Evolutionary conservation across 2,797 vertebrate genomes (phyloP), one percentile per base, ranked within the genome.

Genomic region (Vespertilio murinus): DNA sequence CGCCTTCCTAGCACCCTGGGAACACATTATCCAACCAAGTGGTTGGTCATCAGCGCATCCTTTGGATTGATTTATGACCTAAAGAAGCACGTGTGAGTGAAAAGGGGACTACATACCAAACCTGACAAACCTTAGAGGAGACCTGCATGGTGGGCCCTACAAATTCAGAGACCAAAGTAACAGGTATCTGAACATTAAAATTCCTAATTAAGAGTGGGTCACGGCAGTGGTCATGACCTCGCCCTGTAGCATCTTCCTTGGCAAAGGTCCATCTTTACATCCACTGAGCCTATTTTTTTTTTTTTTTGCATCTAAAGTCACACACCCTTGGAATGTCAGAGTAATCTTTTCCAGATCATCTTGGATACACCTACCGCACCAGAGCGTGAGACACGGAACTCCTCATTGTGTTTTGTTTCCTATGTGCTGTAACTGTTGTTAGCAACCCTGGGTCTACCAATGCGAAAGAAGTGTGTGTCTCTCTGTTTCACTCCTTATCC

Each of bases 331-430:
- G 22, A 77, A 35, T 16, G 74, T 35, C 47, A 35, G 47, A 22
- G 47, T 25, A 3, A 35, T 9, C 74, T 28, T 35, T 7, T 25
- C 47, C n/a, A 5, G 47, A 18, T 30, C 74, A 6, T 22, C 47
- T 23, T n/a, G 20, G 47, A 6, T 47, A 23, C 12, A 22, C 11
- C n/a, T 22, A 8, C 47, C 20, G 6, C 74, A 8, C 45, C 20
- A 7, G n/a, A 35, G 47, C n/a, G 2, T 0, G 17, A 20, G 6
- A 61, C 12, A 30, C 12, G 5, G 6, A 59, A 30, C 12, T 13
- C 56, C 59, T 61, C 25, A 6, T 13, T 59, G 59, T 61, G 5
- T 30, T 61, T 30, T 28, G 12, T 30, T 61, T n/a, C 22, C 47
- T 33, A 2, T 0, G 22, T 22, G 74, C n/a, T 16, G 47, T 14